Evolutionary conservation across 2,797 vertebrate genomes (phyloP), one percentile per base, ranked within the genome.

Genomic region (Fratercula arctica): DNA sequence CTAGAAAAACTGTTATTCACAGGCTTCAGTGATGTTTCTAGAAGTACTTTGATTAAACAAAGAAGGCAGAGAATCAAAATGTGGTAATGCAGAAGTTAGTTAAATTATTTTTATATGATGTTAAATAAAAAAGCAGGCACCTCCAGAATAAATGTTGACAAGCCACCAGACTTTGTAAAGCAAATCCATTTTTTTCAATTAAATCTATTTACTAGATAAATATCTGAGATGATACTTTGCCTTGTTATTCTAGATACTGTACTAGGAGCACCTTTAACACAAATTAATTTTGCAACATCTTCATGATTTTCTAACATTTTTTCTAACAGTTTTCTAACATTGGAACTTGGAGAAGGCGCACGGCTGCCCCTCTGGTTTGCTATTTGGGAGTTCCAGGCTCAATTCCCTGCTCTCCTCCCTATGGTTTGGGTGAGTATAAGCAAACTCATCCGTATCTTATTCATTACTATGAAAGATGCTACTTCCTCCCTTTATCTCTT

Each of bases 331-430:
- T 61, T 78, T 60, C 59, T 43, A 73, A 60, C 31, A 26, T 13
- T 6, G 64, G 15, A 85, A 67, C 10, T 2, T 28, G n/a, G 25
- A 57, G 21, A 85, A 6, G 60, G 31, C 77, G 18, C 21, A 41
- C 0, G 7, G 59, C 4, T 83, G 23, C 35, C 51, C 29, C 68
- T 54, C 6, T 1, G 21, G 53, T 70, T 46, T 1, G 1, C 48
- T 48, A 8, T n/a, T 9, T 23, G 37, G 33, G 19, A 80, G 18
- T 45, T 24, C 4, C 3, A 13, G 11, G 43, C 41, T 69, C 68
- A 67, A 31, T 3, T 41, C 19, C 45, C 83, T 50, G 19, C 53
- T 20, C 8, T 53, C 16, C 51, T 57, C 46, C 23, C 18, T 6
- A 8, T 1, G 12, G 24, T 56, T 35, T 54, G 33, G 20, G 21